Percentiles rank a stretch among this genome's conserved stretches.
phyloP scores from a whole-genome alignment of 2,797 vertebrate species.

The Tolypeutes matacus region DNA sequence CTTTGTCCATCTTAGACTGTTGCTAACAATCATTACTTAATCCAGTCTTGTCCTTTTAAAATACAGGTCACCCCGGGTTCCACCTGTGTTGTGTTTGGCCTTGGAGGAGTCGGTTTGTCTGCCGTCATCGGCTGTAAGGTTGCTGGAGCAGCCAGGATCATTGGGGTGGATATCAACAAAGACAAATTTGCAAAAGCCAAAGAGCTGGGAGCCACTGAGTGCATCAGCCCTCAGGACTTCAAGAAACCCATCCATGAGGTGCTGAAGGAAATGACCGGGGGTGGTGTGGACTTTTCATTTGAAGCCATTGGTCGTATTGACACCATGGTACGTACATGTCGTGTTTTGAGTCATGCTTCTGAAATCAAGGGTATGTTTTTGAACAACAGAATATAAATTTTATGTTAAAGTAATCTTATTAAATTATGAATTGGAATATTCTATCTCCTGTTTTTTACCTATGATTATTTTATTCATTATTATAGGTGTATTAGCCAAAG shows the following conservation, averaged over 20 bases:
- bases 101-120: no score
- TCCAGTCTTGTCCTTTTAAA: neutral
- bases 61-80: slow-evolving; percentile 92
- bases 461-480: neutral
- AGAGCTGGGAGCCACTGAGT: slow-evolving; percentile 92
- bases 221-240: slow-evolving; percentile 91
- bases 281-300: slow-evolving; percentile 92
- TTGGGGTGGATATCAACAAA: slow-evolving; percentile 91
- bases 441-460: neutral
- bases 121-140: no score
- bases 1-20: neutral
- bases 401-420: neutral
- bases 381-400: neutral
- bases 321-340: slow-evolving; percentile 88
- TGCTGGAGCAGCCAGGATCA: slow-evolving; percentile 86
- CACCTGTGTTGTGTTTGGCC: slow-evolving; percentile 85
- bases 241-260: slow-evolving; percentile 92
- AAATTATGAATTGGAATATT: neutral
- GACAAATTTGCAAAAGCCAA: slow-evolving; percentile 91
- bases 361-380: no score
- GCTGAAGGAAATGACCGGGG: slow-evolving; percentile 91
- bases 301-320: slow-evolving; percentile 91
- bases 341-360: neutral
- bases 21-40: neutral
- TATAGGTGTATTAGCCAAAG: neutral